Evolutionary conservation across 1,140 invertebrate species (phyloP), one percentile per base, ranked within the genome.

Genomic region (Brachionus rubens): DNA sequence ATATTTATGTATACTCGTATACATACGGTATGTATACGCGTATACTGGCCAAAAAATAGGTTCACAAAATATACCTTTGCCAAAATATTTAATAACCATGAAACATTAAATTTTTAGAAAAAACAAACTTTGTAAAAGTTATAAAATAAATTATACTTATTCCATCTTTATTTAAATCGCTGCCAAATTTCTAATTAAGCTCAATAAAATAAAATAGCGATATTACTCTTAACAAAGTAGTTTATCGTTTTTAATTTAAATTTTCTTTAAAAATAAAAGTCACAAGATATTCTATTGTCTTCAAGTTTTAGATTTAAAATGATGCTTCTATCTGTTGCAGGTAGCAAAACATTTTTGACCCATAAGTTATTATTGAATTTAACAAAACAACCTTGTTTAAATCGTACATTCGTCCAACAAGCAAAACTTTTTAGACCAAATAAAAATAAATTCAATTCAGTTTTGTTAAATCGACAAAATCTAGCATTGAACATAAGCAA

Each of bases 221-320:
- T 59, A 59, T 59, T 59, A 59, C 54, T 59, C 30, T 59, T 59
- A 59, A 59, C 36, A 59, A 33, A 59, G 54, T 59, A 59, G 54
- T 33, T n/a, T n/a, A 26, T 59, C 54, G 54, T 30, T 59, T 28
- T 12, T 59, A 36, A 2, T 16, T 36, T 33, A 12, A n/a, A 36
- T 59, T 59, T 19, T 2, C 16, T 54, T 14, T 14, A 26, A 21
- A 59, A 7, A 16, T 59, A 26, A 28, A n/a, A n/a, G 1, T 19
- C 21, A 21, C 21, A 1, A 54, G 6, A 5, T 16, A 54, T n/a
- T n/a, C n/a, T n/a, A n/a, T n/a, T n/a, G n/a, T n/a, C 19, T 7
- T 21, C 1, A 33, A 16, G 33, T 3, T 36, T 36, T 40, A 36
- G 28, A 36, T 59, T n/a, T 3, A 41, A 65, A 4, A 65, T 65